Conservation (phyloP, 1,140 invertebrate genomes). For the Zaprionus davidi region DNA sequence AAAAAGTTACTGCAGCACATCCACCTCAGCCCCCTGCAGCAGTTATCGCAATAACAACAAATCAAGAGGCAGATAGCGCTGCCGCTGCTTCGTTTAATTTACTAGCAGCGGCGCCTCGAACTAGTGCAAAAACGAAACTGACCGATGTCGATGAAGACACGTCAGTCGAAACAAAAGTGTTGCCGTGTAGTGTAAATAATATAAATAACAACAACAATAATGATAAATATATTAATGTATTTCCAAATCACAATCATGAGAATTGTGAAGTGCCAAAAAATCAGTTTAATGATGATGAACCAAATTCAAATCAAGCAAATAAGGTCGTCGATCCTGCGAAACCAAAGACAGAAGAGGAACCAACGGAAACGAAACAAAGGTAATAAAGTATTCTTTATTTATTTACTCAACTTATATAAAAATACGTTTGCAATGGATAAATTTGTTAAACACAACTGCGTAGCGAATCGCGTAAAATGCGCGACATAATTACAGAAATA, state of each 20-base stretch:
- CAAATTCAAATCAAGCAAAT: slow-evolving; percentile 23
- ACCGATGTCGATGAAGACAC: slow-evolving; percentile 52
- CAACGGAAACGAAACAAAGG: slow-evolving; percentile 47
- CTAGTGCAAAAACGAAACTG: slow-evolving; percentile 33
- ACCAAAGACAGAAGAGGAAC: slow-evolving; percentile 31
- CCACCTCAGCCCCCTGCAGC: neutral
- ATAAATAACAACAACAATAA: slow-evolving; percentile 55
- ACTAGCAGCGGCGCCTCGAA: slow-evolving; percentile 56
- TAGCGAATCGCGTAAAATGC: slow-evolving; percentile 1
- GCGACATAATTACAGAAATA: slow-evolving; percentile 8
- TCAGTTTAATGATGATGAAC: slow-evolving; percentile 61
- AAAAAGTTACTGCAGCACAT: slow-evolving; percentile 25
- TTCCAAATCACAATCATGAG: slow-evolving; percentile 21
- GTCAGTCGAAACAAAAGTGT: slow-evolving; percentile 56
- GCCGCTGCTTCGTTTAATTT: slow-evolving; percentile 26
- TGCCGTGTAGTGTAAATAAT: slow-evolving; percentile 67
- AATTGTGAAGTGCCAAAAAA: slow-evolving; percentile 68
- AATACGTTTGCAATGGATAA: slow-evolving; percentile 1
- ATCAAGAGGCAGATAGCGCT: slow-evolving; percentile 34
- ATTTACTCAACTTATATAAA: neutral
- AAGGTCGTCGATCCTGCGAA: neutral
- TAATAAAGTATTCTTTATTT: neutral
- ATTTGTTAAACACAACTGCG: neutral
- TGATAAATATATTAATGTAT: slow-evolving; percentile 54
- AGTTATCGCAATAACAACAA: neutral